These are phyloP conservation scores for Perognathus longimembris DNA, from an alignment of 2,113 vertebrate species.

Conservation along the genomic window DNA sequence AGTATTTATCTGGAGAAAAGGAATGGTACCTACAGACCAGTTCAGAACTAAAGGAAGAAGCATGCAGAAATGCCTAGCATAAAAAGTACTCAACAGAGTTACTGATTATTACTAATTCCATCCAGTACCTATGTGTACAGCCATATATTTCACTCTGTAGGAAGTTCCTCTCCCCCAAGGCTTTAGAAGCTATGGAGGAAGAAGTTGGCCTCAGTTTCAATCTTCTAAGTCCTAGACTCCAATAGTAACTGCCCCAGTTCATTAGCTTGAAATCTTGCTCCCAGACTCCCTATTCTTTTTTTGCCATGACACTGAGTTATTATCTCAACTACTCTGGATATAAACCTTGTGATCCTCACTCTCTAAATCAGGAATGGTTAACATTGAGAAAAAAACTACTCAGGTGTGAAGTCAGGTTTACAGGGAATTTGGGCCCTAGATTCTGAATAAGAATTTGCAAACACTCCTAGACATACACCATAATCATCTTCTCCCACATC, in stretches of 20 bases:
- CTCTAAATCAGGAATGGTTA: conserved; percentile 67
- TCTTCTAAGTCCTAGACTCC: neutral
- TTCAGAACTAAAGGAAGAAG: neutral
- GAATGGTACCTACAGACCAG: neutral
- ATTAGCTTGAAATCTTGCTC: neutral
- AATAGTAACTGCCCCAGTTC: neutral
- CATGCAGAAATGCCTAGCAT: neutral
- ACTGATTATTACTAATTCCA: neutral
- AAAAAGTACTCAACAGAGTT: neutral
- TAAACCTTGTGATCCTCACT: conserved; percentile 61
- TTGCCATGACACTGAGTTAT: conserved; percentile 32
- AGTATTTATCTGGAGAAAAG: neutral
- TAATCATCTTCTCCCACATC: neutral
- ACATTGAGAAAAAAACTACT: neutral
- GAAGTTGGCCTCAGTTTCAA: neutral
- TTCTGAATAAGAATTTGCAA: conserved; percentile 63
- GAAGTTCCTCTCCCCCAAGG: neutral
- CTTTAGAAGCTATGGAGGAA: neutral
- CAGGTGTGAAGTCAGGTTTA: conserved; percentile 53
- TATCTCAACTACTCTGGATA: neutral
- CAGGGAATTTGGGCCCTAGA: conserved; percentile 29
- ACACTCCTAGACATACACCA: neutral
- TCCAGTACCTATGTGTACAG: neutral
- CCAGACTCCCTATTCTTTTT: conserved; percentile 25
- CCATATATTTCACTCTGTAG: neutral